Evolutionary conservation across 2,888 invertebrate genomes (phyloP).

Genomic region (Harpalus rufipes): DNA sequence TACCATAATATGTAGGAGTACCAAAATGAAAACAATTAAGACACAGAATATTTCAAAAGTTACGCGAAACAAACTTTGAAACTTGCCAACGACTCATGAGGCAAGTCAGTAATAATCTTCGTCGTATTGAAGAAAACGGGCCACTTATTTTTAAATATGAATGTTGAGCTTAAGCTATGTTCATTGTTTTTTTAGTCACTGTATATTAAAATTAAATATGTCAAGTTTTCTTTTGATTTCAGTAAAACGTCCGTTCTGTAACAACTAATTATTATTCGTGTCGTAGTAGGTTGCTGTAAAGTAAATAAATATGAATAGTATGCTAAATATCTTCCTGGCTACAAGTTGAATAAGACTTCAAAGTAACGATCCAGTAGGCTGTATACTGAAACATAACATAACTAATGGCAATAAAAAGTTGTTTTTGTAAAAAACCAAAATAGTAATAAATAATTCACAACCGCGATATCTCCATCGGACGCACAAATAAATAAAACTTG

Average conservation of each 20-base stretch:
- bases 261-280: neutral
- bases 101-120: too few species aligned
- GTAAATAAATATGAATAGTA: slow-evolving; percentile 13
- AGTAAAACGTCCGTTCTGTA: neutral
- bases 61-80: too few species aligned
- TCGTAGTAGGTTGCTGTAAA: neutral
- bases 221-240: neutral
- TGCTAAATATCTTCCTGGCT: slow-evolving; percentile 9
- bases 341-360: slow-evolving; percentile 55
- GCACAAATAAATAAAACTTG: slow-evolving; percentile 57
- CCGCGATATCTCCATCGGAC: slow-evolving; percentile 52
- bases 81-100: too few species aligned
- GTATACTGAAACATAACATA: slow-evolving; percentile 54
- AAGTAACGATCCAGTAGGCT: slow-evolving; percentile 54
- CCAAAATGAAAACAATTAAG: too few species aligned
- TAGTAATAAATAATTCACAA: slow-evolving; percentile 57
- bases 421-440: slow-evolving; percentile 45
- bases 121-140: too few species aligned
- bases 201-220: neutral
- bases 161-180: too few species aligned
- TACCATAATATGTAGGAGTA: too few species aligned
- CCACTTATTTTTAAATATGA: too few species aligned
- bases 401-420: slow-evolving; percentile 50
- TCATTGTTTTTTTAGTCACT: too few species aligned
- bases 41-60: too few species aligned